These are phyloP conservation scores for Drosophila mauritiana DNA, from an alignment of 1,140 invertebrate species.

Conservation along the genomic window DNA sequence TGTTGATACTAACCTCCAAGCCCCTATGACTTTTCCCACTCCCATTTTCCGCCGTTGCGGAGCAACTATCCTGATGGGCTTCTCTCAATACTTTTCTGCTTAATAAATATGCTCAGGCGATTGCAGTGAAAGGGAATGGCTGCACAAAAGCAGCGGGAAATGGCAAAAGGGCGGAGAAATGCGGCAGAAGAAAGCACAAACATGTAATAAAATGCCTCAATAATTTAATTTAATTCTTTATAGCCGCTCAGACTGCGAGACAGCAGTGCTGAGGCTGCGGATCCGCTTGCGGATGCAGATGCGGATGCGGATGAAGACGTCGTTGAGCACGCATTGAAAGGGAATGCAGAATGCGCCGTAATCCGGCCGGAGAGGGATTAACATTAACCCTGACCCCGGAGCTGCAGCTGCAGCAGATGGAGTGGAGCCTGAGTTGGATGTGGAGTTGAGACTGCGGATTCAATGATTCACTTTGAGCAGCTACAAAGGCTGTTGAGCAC, in stretches of 20 bases:
- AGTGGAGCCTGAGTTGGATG: neutral
- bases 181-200: constrained; percentile 51
- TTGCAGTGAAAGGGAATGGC: constrained; percentile 4
- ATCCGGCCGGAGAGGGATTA: constrained; percentile 31
- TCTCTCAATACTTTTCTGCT: constrained; percentile 67
- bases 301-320: constrained; percentile 3
- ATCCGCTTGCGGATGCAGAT: constrained; percentile 2
- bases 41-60: constrained; percentile 3
- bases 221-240: constrained; percentile 72
- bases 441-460: neutral
- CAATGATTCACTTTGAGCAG: constrained; percentile 36
- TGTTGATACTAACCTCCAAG: constrained; percentile 45
- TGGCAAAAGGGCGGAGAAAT: neutral
- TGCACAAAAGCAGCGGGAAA: neutral
- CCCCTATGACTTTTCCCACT: neutral
- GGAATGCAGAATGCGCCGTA: constrained; percentile 53
- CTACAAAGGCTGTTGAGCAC: constrained; percentile 15
- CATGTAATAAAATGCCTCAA: constrained; percentile 74
- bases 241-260: constrained; percentile 25
- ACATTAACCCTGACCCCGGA: constrained; percentile 32
- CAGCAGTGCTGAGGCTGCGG: constrained; percentile 1
- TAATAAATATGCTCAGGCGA: constrained; percentile 63
- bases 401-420: constrained; percentile 10
- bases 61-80: constrained; percentile 69
- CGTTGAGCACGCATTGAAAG: constrained; percentile 24